Percentiles rank a stretch among this genome's conserved stretches.
Conservation (phyloP, 1,140 invertebrate species). For the Megalopta genalis region DNA sequence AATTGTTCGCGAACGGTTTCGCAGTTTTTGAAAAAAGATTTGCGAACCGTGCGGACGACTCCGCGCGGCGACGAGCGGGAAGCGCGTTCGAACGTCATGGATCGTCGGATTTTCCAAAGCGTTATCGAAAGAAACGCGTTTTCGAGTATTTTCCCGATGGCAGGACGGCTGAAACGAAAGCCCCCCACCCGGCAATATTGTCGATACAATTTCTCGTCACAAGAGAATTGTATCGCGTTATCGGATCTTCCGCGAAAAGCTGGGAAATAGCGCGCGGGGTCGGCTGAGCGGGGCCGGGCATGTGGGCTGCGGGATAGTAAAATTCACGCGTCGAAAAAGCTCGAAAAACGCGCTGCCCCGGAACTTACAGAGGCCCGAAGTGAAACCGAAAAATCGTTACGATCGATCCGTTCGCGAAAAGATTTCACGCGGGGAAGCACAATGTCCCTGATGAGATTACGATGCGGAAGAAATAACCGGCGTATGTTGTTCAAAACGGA, state of each 20-base stretch:
- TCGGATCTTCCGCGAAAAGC: constrained; percentile 14
- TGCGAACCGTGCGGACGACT: not conserved
- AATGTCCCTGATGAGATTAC: too few species aligned
- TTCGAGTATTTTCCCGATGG: not conserved
- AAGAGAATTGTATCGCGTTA: constrained; percentile 25
- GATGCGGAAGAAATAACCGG: too few species aligned
- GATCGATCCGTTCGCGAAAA: too few species aligned
- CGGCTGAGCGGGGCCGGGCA: too few species aligned
- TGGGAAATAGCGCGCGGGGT: too few species aligned
- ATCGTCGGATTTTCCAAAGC: constrained; percentile 5
- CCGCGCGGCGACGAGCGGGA: too few species aligned
- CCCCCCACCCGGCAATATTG: not conserved
- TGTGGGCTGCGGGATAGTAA: not conserved
- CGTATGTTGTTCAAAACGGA: too few species aligned
- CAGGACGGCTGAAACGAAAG: not conserved
- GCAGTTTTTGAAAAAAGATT: not conserved
- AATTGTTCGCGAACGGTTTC: too few species aligned
- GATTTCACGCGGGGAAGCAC: too few species aligned
- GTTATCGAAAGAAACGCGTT: not conserved
- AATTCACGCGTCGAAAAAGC: constrained; percentile 12
- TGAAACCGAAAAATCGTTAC: too few species aligned
- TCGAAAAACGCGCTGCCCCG: not conserved
- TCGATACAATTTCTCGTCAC: constrained; percentile 25
- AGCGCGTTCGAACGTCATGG: not conserved
- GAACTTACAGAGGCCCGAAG: too few species aligned